Base-by-base conservation (phyloP, 2,888 invertebrate genomes). In the Pocota personata region DNA sequence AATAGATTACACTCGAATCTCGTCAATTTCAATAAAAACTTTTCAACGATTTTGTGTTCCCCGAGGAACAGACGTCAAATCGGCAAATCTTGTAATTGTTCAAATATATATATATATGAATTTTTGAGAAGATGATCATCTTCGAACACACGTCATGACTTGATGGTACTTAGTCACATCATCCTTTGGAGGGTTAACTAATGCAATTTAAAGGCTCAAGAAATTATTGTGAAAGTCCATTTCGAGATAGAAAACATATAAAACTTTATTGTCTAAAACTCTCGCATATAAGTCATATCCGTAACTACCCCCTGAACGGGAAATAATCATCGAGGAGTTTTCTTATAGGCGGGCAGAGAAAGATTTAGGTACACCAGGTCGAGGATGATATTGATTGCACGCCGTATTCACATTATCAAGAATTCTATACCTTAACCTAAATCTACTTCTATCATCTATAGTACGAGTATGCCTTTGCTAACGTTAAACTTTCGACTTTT, bases 401-500 rank as follows among this genome's bases (percentile, higher is more conserved):
- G 50, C 58, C 32, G 57, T 21, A 2, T 32, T 6, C 27, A 43
- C 30, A 10, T 52, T 19, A 21, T 40, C 10, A 40, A 55, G 64
- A 43, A 55, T 60, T n/a, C n/a, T n/a, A n/a, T n/a, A n/a, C n/a
- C n/a, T n/a, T n/a, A n/a, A n/a, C n/a, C n/a, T n/a, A n/a, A n/a
- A n/a, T n/a, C n/a, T n/a, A n/a, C n/a, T n/a, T n/a, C n/a, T n/a
- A 60, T 30, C 50, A 67, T 35, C 21, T n/a, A 30, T 14, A 37
- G 2, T 62, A n/a, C 21, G 14, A 5, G 35, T 16, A 21, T 12
- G 19, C 3, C 21, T 10, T 55, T 62, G 60, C 43, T n/a, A 40
- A 52, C 27, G 8, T 77, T 79, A 48, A 3, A 64, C 50, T 64
- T 69, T 72, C 27, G 72, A 66, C 64, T 64, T 72, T 62, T 69